Evolutionary conservation across 2,888 invertebrate species (phyloP).

Genomic region (Pasiphila rectangulata): DNA sequence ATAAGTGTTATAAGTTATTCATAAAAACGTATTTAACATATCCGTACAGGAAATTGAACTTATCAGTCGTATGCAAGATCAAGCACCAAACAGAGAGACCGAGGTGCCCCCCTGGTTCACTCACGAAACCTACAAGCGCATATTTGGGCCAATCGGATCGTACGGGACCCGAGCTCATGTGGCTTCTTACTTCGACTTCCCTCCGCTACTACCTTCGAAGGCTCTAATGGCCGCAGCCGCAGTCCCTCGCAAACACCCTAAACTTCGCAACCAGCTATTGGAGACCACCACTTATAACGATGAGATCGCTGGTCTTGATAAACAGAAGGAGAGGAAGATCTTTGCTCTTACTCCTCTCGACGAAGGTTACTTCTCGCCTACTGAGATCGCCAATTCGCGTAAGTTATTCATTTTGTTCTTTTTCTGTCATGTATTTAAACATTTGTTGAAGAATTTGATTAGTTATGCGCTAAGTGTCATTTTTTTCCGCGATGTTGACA

Average conservation of each 20-base stretch:
- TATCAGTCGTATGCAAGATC: slow-evolving; percentile 46
- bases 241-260: slow-evolving; percentile 4
- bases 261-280: background rate
- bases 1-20: too few species aligned
- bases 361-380: slow-evolving; percentile 46
- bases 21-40: too few species aligned
- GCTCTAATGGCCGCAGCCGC: background rate
- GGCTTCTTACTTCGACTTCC: slow-evolving; percentile 1
- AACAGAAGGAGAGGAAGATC: background rate
- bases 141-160: slow-evolving; percentile 15
- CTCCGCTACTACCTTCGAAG: slow-evolving; percentile 4
- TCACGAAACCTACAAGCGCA: slow-evolving; percentile 33
- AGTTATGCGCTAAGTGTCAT: too few species aligned
- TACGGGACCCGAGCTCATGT: background rate
- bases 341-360: slow-evolving; percentile 57
- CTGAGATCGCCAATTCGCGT: slow-evolving; percentile 33
- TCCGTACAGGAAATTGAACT: slow-evolving; percentile 52
- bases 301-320: slow-evolving; percentile 19
- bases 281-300: background rate
- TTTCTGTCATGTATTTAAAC: too few species aligned
- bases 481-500: background rate
- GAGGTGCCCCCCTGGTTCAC: slow-evolving; percentile 39
- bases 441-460: too few species aligned
- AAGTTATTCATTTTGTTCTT: slow-evolving; percentile 35
- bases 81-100: slow-evolving; percentile 32